Conservation (phyloP, 2,888 invertebrate genomes). For the Criorhina ranunculi region DNA sequence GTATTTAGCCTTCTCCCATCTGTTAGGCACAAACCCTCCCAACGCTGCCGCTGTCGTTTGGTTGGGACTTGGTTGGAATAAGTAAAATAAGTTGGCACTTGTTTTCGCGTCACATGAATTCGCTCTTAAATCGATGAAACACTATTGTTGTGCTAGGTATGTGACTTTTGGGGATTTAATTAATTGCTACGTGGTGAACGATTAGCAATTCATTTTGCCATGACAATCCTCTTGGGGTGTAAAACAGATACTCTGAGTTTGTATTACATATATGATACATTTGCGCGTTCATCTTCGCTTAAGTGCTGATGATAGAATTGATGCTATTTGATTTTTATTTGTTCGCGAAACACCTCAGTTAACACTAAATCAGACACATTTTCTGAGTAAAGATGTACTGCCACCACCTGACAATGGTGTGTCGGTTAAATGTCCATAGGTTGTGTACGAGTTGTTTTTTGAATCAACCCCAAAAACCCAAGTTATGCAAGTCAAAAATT, state of each 20-base stretch:
- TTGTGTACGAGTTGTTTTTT: neutral
- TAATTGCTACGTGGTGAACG: constrained; percentile 36
- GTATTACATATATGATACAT: too few relatives aligned
- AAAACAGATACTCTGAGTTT: too few relatives aligned
- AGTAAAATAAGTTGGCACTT: constrained; percentile 49
- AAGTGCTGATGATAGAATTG: constrained; percentile 4
- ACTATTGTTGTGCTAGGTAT: constrained; percentile 11
- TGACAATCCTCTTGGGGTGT: constrained; percentile 12
- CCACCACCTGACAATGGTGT: neutral
- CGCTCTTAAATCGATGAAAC: constrained; percentile 38
- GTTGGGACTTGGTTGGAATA: constrained; percentile 36
- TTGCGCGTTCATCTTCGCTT: neutral
- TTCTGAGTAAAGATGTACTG: neutral
- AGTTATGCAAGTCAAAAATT: constrained; percentile 7
- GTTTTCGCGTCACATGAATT: constrained; percentile 5
- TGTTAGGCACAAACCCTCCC: neutral
- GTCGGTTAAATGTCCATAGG: neutral
- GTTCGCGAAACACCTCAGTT: neutral
- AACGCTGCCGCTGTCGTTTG: neutral
- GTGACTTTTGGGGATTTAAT: constrained; percentile 41
- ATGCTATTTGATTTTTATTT: constrained; percentile 6
- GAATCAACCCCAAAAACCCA: neutral
- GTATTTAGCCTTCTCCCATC: neutral
- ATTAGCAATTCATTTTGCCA: constrained; percentile 31
- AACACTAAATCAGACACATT: neutral